Evolutionary conservation across 2,888 invertebrate species (phyloP).

Genomic region (Scaptomyza reducta): DNA sequence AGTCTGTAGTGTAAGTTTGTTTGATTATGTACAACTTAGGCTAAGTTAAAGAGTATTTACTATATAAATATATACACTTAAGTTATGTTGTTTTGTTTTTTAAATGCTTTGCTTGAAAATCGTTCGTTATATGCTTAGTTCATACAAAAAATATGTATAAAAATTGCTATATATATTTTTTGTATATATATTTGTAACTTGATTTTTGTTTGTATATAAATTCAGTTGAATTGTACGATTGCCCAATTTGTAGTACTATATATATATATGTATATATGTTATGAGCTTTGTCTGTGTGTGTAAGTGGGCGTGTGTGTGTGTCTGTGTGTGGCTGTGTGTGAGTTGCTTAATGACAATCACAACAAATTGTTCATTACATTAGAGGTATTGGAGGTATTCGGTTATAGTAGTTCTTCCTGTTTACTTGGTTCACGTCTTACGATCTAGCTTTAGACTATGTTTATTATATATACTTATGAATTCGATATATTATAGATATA

Average conservation of each 20-base stretch:
- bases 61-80: constrained; percentile 37
- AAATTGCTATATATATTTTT: constrained; percentile 47
- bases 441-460: constrained; percentile 32
- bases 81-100: constrained; percentile 36
- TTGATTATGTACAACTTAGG: constrained; percentile 53
- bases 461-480: constrained; percentile 19
- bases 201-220: constrained; percentile 67
- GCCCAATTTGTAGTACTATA: constrained; percentile 57
- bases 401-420: constrained; percentile 82
- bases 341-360: constrained; percentile 69
- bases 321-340: constrained; percentile 34
- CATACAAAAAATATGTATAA: constrained; percentile 69
- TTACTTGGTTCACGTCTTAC: constrained; percentile 78
- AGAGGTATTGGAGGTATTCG: constrained; percentile 84
- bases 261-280: constrained; percentile 34
- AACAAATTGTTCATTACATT: constrained; percentile 71
- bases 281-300: constrained; percentile 18
- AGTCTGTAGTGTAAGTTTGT: constrained; percentile 68
- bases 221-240: constrained; percentile 80
- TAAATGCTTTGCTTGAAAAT: constrained; percentile 63
- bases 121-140: constrained; percentile 46
- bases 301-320: constrained; percentile 8
- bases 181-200: constrained; percentile 22
- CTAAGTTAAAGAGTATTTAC: constrained; percentile 24
- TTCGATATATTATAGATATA: constrained; percentile 14